These are phyloP conservation scores for Lasioglossum leucozonium DNA, from an alignment of 2,888 invertebrate genomes.

Conservation along the genomic window DNA sequence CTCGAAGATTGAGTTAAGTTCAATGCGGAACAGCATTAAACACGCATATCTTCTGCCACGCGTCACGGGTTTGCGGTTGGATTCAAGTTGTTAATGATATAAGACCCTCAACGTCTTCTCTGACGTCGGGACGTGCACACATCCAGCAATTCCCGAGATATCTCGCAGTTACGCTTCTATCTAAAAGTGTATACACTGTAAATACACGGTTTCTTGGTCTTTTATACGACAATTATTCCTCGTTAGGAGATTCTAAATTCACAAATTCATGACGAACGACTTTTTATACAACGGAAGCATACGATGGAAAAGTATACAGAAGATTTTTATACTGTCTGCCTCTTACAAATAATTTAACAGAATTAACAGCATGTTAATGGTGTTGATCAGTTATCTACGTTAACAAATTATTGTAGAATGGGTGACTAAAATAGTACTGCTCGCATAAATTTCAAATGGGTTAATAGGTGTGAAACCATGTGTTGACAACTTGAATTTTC, in stretches of 20 bases:
- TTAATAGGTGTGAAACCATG: too few species aligned
- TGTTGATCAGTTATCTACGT: neutral
- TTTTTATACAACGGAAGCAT: neutral
- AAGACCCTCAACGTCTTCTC: constrained; percentile 61
- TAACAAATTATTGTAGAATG: too few species aligned
- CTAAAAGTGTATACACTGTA: neutral
- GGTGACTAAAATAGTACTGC: too few species aligned
- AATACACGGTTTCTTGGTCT: neutral
- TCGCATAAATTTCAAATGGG: too few species aligned
- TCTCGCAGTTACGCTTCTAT: neutral
- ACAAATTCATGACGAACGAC: neutral
- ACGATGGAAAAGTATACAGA: neutral
- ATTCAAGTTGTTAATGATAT: constrained; percentile 71
- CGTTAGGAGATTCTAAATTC: neutral
- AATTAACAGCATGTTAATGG: neutral
- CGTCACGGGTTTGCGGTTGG: constrained; percentile 60
- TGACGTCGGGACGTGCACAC: constrained; percentile 8
- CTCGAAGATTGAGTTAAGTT: constrained; percentile 60
- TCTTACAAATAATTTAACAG: neutral
- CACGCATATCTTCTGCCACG: constrained; percentile 40
- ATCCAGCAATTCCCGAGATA: neutral
- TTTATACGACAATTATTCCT: neutral
- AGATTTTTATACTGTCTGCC: neutral
- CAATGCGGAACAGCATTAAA: constrained; percentile 64
- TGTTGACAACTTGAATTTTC: too few species aligned